phyloP scores from a whole-genome alignment of 2,113 vertebrate genomes.

The Dryoscopus gambensis region DNA sequence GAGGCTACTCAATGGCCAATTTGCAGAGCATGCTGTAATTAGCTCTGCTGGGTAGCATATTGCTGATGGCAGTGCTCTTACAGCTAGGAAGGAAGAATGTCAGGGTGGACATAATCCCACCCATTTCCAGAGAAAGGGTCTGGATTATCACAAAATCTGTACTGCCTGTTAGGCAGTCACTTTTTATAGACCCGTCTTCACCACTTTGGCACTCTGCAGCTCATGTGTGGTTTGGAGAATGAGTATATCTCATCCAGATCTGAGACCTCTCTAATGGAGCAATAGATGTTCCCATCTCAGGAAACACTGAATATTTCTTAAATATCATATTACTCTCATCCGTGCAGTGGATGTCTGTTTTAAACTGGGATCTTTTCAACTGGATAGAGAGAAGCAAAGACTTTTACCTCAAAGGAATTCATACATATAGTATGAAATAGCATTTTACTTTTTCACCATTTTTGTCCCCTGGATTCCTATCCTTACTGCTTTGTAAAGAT shows the following conservation, averaged over 20 bases:
- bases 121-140: not conserved
- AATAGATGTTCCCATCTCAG: not conserved
- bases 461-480: not conserved
- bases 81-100: not conserved
- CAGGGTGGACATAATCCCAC: rapidly evolving
- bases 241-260: not conserved
- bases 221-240: not conserved
- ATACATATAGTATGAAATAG: rapidly evolving
- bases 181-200: not conserved
- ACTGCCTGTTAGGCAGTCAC: not conserved
- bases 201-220: not conserved
- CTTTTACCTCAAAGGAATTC: not conserved
- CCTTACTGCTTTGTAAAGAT: not conserved
- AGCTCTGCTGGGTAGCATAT: not conserved
- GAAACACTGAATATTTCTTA: not conserved
- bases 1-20: not conserved
- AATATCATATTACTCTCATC: not conserved
- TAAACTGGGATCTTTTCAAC: not conserved
- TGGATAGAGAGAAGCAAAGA: not conserved
- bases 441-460: not conserved
- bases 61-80: not conserved
- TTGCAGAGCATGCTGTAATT: not conserved
- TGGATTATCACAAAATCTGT: not conserved
- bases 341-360: not conserved
- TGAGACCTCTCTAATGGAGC: not conserved